Base-by-base conservation (phyloP, 2,888 invertebrate species). In the Drosophila ustulata region DNA sequence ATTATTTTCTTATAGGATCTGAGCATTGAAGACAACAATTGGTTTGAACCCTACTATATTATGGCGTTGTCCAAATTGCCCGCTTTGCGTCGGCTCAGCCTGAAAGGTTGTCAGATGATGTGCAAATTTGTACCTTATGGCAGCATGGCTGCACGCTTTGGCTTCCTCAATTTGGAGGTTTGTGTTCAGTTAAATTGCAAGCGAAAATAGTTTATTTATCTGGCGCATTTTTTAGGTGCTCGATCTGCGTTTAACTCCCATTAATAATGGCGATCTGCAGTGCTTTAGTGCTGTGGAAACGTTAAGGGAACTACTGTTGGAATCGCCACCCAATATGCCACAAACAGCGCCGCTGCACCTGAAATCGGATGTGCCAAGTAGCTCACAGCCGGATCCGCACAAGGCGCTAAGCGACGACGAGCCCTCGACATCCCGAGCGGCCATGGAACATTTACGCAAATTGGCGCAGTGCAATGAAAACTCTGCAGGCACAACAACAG, bases 91-190 rank as follows among this genome's bases (percentile, higher is more conserved):
- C 94, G 94, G 41, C 92, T 97, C 4, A 93, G 94, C 61, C 91
- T 96, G 75, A 93, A 94, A 45, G 94, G 95, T 41, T 97, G 97
- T 84, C 92, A 91, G 59, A 93, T 94, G 51, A 92, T 97, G 71
- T 93, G 94, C 0, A 96, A 96, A 90, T 96, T 95, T 84, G 94
- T 96, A 13, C 96, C 96, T 0, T 96, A 96, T 91, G 94, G 96
- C 0, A 96, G 96, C 85, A 94, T 97, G 64, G 95, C 96, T 0
- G 94, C 95, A 0, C 92, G 95, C 77, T 95, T 95, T 88, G 97
- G 97, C 0, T 96, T 93, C 49, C 89, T 89, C 71, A 83, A 83
- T 37, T 69, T 92, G 8, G 91, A 92, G 77, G 91, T 91, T 61
- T 53, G 68, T 0, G 4, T 3, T n/a, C 1, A 32, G 32, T 4